Evolutionary conservation across 2,113 vertebrate genomes (phyloP).

Genomic region (Siniperca knerii): DNA sequence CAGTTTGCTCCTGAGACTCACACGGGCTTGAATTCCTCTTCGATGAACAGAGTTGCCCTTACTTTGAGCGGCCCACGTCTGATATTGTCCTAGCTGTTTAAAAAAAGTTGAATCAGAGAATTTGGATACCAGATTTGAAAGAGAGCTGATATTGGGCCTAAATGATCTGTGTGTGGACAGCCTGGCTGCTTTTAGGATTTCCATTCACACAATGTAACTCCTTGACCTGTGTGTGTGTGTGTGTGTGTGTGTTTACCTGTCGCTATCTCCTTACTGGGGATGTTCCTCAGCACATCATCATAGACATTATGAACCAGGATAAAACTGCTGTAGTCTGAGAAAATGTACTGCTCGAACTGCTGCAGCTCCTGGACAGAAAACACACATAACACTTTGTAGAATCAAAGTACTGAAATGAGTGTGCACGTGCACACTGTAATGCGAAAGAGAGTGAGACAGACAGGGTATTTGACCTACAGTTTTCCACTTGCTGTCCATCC

Average conservation of each 20-base stretch:
- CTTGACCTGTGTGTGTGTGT: background rate
- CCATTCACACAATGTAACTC: too few species aligned
- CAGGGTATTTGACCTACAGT: conserved; percentile 44
- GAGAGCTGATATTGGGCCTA: background rate
- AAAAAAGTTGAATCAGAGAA: too few species aligned
- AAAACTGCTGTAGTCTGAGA: conserved; percentile 74
- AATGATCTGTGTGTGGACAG: background rate
- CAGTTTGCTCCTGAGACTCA: too few species aligned
- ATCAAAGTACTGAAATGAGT: background rate
- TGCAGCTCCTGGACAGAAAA: conserved; percentile 70
- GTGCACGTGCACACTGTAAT: background rate
- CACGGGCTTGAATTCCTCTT: too few species aligned
- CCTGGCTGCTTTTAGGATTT: too few species aligned
- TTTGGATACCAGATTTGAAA: background rate
- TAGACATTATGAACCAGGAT: conserved; percentile 72
- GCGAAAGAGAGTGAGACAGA: background rate
- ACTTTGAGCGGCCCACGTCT: too few species aligned
- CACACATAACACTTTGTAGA: background rate
- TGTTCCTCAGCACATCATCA: conserved; percentile 59
- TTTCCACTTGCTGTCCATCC: conserved; percentile 65
- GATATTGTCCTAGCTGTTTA: too few species aligned
- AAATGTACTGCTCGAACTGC: conserved; percentile 75
- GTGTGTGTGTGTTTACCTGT: conserved; percentile 57
- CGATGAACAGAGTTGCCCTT: too few species aligned
- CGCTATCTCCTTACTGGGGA: conserved; percentile 64